Conservation (phyloP, 2,113 vertebrate genomes). For the Grallaria varia region DNA sequence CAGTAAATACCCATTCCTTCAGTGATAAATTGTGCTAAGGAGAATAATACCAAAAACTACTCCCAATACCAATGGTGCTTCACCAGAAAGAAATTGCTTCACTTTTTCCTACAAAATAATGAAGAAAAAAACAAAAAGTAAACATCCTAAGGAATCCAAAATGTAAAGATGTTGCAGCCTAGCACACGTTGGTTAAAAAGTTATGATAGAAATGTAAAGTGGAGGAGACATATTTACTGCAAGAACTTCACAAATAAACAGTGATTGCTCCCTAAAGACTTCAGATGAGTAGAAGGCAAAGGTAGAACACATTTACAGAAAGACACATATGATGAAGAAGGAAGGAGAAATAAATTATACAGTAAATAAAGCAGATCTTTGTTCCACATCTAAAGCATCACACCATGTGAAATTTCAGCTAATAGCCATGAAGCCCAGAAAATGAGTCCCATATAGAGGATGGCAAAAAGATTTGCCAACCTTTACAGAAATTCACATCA, state of each 20-base stretch:
- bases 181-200: not conserved
- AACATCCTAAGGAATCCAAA: not conserved
- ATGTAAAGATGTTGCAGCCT: not conserved
- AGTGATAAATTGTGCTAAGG: not conserved
- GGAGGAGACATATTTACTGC: not conserved
- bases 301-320: not conserved
- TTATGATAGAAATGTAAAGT: not conserved
- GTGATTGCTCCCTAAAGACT: not conserved
- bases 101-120: not conserved
- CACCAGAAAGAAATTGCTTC: not conserved
- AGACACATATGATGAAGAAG: not conserved
- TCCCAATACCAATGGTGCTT: not conserved
- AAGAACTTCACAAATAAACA: not conserved
- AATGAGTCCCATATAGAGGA: not conserved
- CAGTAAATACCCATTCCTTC: not conserved
- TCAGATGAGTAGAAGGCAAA: not conserved
- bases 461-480: not conserved
- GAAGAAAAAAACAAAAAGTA: not conserved
- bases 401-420: not conserved
- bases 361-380: not conserved
- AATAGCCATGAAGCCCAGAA: not conserved
- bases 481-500: not conserved
- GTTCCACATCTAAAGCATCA: not conserved
- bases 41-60: not conserved
- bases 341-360: not conserved